A percentile compares a stretch with the other conserved stretches of the same genome.
Evolutionary conservation across 1,140 invertebrate species (phyloP).

Genomic region (Eriosoma lanigerum): DNA sequence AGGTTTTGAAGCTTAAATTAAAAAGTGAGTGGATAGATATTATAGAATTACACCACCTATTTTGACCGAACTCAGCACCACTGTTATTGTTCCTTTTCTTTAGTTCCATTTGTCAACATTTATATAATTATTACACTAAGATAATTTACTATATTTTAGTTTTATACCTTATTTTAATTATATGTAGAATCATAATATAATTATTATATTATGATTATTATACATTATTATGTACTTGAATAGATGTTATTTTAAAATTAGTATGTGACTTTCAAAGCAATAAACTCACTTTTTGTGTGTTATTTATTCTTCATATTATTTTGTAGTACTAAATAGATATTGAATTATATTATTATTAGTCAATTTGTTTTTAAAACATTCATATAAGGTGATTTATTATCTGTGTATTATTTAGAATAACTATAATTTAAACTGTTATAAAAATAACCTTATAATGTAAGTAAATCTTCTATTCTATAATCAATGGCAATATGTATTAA

Average conservation of each 20-base stretch:
- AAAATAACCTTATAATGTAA: no score
- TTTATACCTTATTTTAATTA: neutral
- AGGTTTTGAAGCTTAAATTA: no score
- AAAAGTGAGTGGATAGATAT: no score
- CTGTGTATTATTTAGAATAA: no score
- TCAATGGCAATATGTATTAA: no score
- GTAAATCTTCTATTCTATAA: no score
- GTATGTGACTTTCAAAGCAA: slow-evolving; percentile 28
- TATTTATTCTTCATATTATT: neutral
- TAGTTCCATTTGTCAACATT: neutral
- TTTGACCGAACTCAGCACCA: no score
- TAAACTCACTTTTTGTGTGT: slow-evolving; percentile 12
- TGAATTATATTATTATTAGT: no score
- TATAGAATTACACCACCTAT: no score
- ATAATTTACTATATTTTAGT: slow-evolving; percentile 6
- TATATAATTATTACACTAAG: neutral
- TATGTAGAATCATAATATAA: neutral
- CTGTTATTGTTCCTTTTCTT: slow-evolving; percentile 24
- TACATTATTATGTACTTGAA: neutral
- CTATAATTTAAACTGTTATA: no score
- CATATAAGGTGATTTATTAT: neutral
- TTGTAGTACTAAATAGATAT: neutral
- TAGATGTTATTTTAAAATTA: neutral
- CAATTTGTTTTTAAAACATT: neutral
- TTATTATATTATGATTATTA: neutral